Percentiles rank a stretch among this genome's conserved stretches.
phyloP scores from a whole-genome alignment of 1,140 invertebrate genomes.

The Rhysida immarginata region DNA sequence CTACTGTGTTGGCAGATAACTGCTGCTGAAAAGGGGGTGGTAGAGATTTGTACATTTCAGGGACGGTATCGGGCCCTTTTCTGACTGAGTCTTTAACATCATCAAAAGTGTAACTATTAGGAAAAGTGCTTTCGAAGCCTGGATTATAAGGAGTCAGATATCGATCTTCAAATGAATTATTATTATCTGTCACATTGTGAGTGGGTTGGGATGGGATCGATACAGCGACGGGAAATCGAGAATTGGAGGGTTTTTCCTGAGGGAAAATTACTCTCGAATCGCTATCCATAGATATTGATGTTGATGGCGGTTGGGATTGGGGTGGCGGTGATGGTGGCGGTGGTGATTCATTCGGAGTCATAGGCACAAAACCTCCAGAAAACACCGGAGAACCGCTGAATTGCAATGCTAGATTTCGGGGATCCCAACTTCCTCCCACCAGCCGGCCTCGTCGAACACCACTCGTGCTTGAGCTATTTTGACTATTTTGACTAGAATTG shows the following conservation, averaged over 20 bases:
- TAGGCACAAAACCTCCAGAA: not conserved
- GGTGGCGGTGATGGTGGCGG: not conserved
- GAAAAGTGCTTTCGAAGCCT: not conserved
- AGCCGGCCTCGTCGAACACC: not conserved
- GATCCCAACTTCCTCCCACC: not conserved
- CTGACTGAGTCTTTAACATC: not conserved
- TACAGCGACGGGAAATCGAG: not conserved
- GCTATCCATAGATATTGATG: not conserved
- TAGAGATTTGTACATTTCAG: not conserved
- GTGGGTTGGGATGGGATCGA: not conserved
- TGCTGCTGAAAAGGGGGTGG: not conserved
- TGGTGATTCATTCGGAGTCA: not conserved
- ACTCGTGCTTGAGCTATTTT: too few relatives aligned
- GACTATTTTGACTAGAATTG: too few relatives aligned
- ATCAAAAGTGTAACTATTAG: not conserved
- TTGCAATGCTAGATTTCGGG: not conserved
- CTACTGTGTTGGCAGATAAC: too few relatives aligned
- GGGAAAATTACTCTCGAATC: not conserved
- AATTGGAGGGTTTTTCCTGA: not conserved
- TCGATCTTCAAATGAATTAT: not conserved
- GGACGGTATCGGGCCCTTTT: not conserved
- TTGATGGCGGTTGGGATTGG: not conserved
- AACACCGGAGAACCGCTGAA: slow-evolving; percentile 1
- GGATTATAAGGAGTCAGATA: not conserved
- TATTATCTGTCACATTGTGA: not conserved